Evolutionary conservation across 1,140 invertebrate species (phyloP), one percentile per base, ranked within the genome.

Genomic region (Cyclina sinensis): DNA sequence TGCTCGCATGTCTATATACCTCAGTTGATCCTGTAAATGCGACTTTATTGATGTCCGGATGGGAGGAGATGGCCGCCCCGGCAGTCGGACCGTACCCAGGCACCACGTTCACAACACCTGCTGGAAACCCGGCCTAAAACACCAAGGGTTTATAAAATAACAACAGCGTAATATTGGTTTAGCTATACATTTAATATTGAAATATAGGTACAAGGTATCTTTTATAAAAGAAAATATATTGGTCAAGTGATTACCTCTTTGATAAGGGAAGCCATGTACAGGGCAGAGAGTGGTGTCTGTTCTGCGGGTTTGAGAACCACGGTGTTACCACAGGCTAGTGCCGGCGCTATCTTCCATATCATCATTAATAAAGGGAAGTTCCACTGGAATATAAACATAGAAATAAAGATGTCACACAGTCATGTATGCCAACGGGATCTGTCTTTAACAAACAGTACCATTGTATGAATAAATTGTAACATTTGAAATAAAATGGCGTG

Each of bases 1-100:
- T n/a, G n/a, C n/a, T n/a, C n/a, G n/a, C n/a, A n/a, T n/a, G 32
- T 59, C 51, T 46, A 54, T 46, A 11, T 78, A 97, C 98, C 92
- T 98, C 96, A 4, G 98, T 99, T 0, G 98, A 99, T 51, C 98
- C 98, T 51, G 98, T 98, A 94, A 99, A 98, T 9, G 98, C 97
- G 68, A 99, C 96, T 95, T 98, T 98, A 78, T 97, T 96, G 57
- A 98, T 97, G 91, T 97, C 96, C 9, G 95, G 96, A 95, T 99
- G 98, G 54, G 96, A 93, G 12, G 97, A 95, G 35, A 99, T 96
- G 30, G 98, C 97, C n/a, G 97, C 97, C 39, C 98, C 98, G n/a
- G 98, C 97, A 0, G 97, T 97, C 9, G 97, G 97, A 0, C 98
- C 98, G 94, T 97, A 98, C 0, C 98, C 98, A 43, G 97, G 96